Percentiles rank a stretch among this genome's conserved stretches.
Evolutionary conservation across 2,113 vertebrate genomes (phyloP).

Genomic region (Anhinga rufa): DNA sequence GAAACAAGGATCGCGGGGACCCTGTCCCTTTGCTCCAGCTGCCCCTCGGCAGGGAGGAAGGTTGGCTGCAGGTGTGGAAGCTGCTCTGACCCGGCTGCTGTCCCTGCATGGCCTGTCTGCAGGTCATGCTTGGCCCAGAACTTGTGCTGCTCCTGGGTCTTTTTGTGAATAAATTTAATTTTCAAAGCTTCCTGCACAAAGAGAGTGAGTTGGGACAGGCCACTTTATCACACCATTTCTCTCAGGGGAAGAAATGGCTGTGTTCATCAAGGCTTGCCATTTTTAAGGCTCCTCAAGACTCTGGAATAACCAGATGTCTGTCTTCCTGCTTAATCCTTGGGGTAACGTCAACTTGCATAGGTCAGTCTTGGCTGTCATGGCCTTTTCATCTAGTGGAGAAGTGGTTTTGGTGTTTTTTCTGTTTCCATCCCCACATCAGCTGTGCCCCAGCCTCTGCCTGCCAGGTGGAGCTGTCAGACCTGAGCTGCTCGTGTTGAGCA

Average conservation of each 20-base stretch:
- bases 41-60: background rate
- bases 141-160: background rate
- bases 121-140: background rate
- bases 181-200: background rate
- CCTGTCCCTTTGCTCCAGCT: background rate
- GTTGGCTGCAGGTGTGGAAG: background rate
- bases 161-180: background rate
- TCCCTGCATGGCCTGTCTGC: background rate
- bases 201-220: background rate
- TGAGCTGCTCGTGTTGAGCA: rapidly evolving
- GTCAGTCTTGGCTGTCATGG: background rate
- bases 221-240: background rate
- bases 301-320: background rate
- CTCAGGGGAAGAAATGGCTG: background rate
- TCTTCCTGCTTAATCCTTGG: background rate
- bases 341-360: background rate
- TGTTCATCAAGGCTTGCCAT: background rate
- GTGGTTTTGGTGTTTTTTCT: background rate
- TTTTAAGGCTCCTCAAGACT: background rate
- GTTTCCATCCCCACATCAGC: background rate
- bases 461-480: background rate
- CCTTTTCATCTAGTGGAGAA: background rate
- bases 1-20: rapidly evolving
- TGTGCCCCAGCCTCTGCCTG: background rate
- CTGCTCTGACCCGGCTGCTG: background rate